Evolutionary conservation across 2,797 vertebrate genomes (phyloP).

Genomic region (Cynodonichthys magdalenae): DNA sequence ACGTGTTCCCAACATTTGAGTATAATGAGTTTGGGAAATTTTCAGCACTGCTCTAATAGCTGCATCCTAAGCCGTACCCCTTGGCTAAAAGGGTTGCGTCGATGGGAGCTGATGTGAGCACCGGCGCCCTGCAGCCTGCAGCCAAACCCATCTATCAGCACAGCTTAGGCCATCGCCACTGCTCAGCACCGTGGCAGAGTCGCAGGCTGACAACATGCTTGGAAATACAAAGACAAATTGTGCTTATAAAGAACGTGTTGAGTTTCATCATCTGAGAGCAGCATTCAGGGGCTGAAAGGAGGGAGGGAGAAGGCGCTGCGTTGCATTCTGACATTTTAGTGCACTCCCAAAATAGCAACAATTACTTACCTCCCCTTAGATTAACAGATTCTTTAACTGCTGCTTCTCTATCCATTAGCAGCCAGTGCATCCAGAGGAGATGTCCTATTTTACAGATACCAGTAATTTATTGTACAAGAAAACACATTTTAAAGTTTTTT

Average conservation of each 20-base stretch:
- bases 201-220: constrained; percentile 25
- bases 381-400: constrained; percentile 45
- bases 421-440: constrained; percentile 3
- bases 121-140: constrained; percentile 55
- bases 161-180: constrained; percentile 65
- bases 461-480: constrained; percentile 10
- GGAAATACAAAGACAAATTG: constrained; percentile 51
- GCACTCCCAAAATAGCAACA: constrained; percentile 47
- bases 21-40: constrained; percentile 78
- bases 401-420: constrained; percentile 37
- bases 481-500: neutral
- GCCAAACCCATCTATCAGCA: constrained; percentile 68
- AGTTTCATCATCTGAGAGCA: constrained; percentile 60
- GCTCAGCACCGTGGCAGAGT: constrained; percentile 58
- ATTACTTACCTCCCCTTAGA: constrained; percentile 38
- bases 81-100: constrained; percentile 53
- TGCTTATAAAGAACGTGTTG: constrained; percentile 43
- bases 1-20: constrained; percentile 47
- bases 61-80: constrained; percentile 67
- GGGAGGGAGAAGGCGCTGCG: constrained; percentile 17
- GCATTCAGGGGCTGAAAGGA: constrained; percentile 21
- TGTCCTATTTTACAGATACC: constrained; percentile 21
- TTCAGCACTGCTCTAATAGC: constrained; percentile 71
- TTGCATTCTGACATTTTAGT: constrained; percentile 48
- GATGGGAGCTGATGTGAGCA: constrained; percentile 59